Evolutionary conservation across 2,113 vertebrate species (phyloP).

Genomic region (Rousettus leschenaultii): DNA sequence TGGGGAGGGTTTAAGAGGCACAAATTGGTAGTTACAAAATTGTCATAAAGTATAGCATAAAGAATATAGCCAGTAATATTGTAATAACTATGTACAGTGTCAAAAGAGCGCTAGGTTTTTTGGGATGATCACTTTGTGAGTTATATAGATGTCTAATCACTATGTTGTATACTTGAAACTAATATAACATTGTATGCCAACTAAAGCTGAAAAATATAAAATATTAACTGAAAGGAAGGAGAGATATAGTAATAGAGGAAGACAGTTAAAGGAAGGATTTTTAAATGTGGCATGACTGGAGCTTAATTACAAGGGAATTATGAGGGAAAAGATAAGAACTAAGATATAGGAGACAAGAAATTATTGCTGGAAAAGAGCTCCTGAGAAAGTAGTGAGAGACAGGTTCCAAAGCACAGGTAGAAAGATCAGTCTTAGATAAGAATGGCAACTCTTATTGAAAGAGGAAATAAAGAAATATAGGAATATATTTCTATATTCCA

Average conservation of each 20-base stretch:
- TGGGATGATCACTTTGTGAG: no score
- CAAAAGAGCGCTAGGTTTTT: no score
- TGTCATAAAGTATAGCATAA: no score
- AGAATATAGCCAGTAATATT: no score
- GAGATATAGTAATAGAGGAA: not conserved
- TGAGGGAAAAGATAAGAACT: not conserved
- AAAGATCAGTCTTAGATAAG: not conserved
- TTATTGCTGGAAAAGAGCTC: not conserved
- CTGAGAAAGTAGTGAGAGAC: not conserved
- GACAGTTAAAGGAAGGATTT: not conserved
- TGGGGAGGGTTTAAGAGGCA: no score
- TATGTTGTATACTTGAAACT: no score
- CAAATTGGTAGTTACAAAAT: no score
- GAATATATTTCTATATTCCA: no score
- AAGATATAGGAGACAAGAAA: not conserved
- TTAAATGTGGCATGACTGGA: not conserved
- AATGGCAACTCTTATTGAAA: not conserved
- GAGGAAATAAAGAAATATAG: not conserved
- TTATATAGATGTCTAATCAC: no score
- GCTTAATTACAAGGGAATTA: not conserved
- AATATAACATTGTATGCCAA: no score
- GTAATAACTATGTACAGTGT: no score
- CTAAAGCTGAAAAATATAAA: no score
- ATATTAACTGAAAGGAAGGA: not conserved
- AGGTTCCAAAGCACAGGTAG: not conserved